Base-by-base conservation (phyloP, 2,113 vertebrate species). In the Pimephales promelas region DNA sequence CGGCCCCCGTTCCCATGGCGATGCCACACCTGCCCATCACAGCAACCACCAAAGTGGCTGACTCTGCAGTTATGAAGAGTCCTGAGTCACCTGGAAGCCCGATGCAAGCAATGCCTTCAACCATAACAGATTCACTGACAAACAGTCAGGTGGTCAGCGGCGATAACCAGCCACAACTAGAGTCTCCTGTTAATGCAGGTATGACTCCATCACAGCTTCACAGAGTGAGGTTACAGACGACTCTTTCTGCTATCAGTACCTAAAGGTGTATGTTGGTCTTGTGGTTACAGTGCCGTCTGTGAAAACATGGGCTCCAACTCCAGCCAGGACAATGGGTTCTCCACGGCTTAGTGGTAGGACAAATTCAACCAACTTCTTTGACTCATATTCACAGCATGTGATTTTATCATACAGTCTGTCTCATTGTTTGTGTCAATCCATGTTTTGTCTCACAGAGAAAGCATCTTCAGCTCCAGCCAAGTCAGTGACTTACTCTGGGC, bases 21-120 rank as follows among this genome's bases (percentile, higher is more conserved):
- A 95, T 94, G 94, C 95, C 96, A 5, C 97, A 98, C 89, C 94
- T 97, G 86, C 97, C 98, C 0, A 96, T 99, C 90, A 97, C 96
- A 0, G 97, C 98, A 0, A 89, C 96, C 64, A 99, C 95, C 18
- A 95, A 96, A 93, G 88, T 89, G 79, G 93, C 93, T 14, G 93
- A 94, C 47, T 78, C 88, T 49, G 70, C 93, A 54, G 92, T 93
- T 61, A 91, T 92, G 0, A 88, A 90, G 13, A 83, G 89, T 75
- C 87, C 90, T 0, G 86, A 90, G 64, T 92, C 92, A 24, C 84
- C 93, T 22, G 77, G 90, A 73, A 95, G 90, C 10, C 90, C 90
- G 0, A 85, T 90, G 0, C 88, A 88, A 26, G 86, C 91, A 49
- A 75, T 59, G 22, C 81, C 91, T 8, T 87, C 88, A 16, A 36